Percentiles rank a stretch among this genome's conserved stretches.
Conservation (phyloP, 2,113 vertebrate genomes). For the Pedetes capensis region DNA sequence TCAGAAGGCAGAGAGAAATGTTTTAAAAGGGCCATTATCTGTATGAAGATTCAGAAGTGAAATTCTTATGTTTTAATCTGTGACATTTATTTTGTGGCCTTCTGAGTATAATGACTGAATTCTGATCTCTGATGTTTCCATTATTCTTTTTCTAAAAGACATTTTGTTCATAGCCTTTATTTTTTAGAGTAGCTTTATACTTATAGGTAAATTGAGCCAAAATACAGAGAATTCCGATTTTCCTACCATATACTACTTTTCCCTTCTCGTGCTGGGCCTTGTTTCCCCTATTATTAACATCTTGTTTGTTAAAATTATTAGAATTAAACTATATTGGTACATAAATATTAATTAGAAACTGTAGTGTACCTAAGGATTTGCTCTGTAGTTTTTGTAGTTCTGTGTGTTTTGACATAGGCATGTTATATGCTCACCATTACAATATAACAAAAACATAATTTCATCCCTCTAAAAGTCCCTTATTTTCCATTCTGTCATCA, state of each 20-base stretch:
- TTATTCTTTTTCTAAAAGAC: not conserved
- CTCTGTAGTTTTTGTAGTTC: not conserved
- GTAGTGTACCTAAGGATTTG: not conserved
- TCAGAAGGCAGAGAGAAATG: not conserved
- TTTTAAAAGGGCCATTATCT: not conserved
- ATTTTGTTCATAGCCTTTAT: not conserved
- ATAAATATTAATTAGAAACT: not conserved
- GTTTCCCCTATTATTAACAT: not conserved
- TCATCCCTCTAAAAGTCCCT: not conserved
- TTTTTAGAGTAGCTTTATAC: not conserved
- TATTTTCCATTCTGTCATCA: not conserved
- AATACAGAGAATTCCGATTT: not conserved
- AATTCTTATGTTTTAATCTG: not conserved
- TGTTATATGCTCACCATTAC: not conserved
- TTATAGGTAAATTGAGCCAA: not conserved
- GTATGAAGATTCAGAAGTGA: not conserved
- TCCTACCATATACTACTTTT: not conserved
- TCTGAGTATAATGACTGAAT: not conserved
- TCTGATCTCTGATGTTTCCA: not conserved
- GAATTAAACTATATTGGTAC: not conserved
- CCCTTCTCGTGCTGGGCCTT: accelerated
- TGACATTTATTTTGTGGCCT: not conserved
- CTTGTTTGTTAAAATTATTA: not conserved
- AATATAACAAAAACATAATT: not conserved
- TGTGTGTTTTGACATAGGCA: not conserved